Conservation (phyloP, 2,113 vertebrate genomes). For the Microcebus tavaratra region DNA sequence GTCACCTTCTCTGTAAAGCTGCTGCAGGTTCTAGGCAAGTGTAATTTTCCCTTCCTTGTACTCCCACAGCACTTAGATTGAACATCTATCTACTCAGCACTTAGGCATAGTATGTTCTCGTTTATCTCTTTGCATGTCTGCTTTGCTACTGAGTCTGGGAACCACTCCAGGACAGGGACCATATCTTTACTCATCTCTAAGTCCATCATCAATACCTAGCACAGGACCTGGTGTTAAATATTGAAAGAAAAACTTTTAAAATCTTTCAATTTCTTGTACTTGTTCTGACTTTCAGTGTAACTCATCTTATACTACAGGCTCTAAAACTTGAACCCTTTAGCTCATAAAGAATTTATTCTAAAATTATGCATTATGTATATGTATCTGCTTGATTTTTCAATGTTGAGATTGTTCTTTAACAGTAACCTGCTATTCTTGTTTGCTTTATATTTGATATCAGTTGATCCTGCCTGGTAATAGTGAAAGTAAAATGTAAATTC, state of each 20-base stretch:
- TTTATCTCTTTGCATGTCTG: neutral
- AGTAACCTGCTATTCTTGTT: neutral
- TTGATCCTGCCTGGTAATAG: conserved; percentile 50
- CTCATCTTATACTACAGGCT: neutral
- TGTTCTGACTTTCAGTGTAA: neutral
- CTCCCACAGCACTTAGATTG: neutral
- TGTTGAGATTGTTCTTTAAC: neutral
- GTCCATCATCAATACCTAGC: neutral
- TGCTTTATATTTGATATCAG: neutral
- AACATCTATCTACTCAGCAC: neutral
- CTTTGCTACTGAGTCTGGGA: neutral
- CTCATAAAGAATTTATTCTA: neutral
- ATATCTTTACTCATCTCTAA: neutral
- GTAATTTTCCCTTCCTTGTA: neutral
- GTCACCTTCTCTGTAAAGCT: neutral
- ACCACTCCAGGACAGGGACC: neutral
- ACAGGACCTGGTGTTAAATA: neutral
- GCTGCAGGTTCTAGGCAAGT: neutral
- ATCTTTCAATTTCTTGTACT: neutral
- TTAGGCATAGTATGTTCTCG: neutral
- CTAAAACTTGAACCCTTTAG: neutral
- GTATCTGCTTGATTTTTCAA: neutral
- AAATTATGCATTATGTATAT: neutral
- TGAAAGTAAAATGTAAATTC: conserved; percentile 63
- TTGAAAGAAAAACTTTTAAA: conserved; percentile 32